Evolutionary conservation across 2,113 vertebrate genomes (phyloP), one percentile per base, ranked within the genome.

Genomic region (Sisor rabdophorus): DNA sequence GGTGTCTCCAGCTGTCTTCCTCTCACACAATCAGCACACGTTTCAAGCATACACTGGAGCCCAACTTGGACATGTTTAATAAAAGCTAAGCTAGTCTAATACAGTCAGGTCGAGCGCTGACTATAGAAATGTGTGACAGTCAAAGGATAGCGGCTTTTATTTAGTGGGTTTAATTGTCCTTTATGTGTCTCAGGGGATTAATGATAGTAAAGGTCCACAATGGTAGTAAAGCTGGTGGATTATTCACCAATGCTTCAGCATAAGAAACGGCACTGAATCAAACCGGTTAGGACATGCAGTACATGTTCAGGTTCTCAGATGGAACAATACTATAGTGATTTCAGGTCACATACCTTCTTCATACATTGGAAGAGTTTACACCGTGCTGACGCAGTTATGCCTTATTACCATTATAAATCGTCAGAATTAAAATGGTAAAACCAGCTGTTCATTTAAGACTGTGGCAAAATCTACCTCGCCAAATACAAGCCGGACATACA

Each of bases 121-220:
- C 17, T 44, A 9, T 15, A 19, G 47, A n/a, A 68, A 50, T 12
- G 60, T 8, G 30, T 53, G 19, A 60, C 13, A 59, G 40, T 70
- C 12, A 24, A 55, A 70, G 60, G 44, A 24, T 54, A 52, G 64
- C 13, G 19, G 64, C 54, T 58, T 11, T 76, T 59, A 69, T 69
- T 69, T 59, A 69, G 40, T 22, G 24, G 24, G 52, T 69, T 77
- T 77, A 50, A 70, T 70, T 70, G 55, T 20, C 24, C 2, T 26
- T 58, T 44, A 59, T 20, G 13, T 24, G 44, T 52, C 65, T 77
- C 54, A 2, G 64, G 8, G 16, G 63, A 76, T 53, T n/a, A n/a
- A n/a, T n/a, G n/a, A n/a, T n/a, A n/a, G n/a, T n/a, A n/a, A n/a
- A 16, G 28, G 53, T 59, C n/a, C 26, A 26, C 9, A 5, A 67